These are phyloP conservation scores for Crossaster papposus DNA, from an alignment of 53 echinoderm and acorn worm species.

Conservation along the genomic window DNA sequence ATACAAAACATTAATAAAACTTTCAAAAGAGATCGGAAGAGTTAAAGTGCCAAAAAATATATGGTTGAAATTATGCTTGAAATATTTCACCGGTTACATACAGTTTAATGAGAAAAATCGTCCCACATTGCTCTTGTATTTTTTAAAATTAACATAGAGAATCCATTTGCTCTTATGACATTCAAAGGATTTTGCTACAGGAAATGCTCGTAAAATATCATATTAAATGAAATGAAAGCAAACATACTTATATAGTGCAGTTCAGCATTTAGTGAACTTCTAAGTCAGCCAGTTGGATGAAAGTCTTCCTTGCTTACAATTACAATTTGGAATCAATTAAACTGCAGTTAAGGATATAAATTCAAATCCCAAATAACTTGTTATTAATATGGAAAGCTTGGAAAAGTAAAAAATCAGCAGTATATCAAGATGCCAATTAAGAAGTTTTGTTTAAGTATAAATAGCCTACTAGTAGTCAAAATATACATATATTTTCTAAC, in stretches of 20 bases:
- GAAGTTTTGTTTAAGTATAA: background rate
- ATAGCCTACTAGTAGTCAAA: background rate
- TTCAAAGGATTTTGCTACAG: too few species aligned
- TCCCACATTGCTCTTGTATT: too few species aligned
- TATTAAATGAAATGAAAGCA: too few species aligned
- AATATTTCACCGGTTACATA: too few species aligned
- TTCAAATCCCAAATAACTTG: constrained; percentile 7
- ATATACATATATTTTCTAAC: background rate
- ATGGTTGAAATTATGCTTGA: too few species aligned
- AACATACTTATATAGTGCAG: background rate
- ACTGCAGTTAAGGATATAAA: background rate
- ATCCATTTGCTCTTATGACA: too few species aligned
- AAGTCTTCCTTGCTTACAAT: constrained; percentile 8
- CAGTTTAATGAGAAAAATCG: too few species aligned
- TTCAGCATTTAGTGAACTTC: background rate
- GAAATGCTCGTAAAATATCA: too few species aligned
- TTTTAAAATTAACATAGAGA: too few species aligned
- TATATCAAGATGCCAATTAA: constrained; percentile 6
- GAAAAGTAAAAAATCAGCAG: background rate
- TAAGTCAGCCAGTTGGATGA: background rate
- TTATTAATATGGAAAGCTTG: background rate
- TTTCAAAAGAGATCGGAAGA: too few species aligned
- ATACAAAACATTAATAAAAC: too few species aligned
- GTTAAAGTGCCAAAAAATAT: too few species aligned
- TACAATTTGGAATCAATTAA: constrained; percentile 3